Evolutionary conservation across 2,797 vertebrate species (phyloP).

Genomic region (Phrynocephalus guinanensis): DNA sequence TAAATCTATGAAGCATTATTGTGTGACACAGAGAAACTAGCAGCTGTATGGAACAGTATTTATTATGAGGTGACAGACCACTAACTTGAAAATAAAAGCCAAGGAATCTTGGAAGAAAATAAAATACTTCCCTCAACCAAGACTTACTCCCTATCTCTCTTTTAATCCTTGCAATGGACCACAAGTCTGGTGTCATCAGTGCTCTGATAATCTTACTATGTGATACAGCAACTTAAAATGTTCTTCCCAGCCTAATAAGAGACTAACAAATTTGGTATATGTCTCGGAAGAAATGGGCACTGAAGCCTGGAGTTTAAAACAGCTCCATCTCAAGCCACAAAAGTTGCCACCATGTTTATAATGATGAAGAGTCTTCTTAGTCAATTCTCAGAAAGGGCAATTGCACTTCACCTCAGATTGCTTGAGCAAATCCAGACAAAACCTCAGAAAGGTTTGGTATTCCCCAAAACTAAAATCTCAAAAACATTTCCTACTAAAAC

Average conservation of each 20-base stretch:
- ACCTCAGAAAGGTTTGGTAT: background rate
- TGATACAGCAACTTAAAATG: background rate
- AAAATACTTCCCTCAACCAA: background rate
- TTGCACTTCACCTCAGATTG: background rate
- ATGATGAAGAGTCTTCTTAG: no score
- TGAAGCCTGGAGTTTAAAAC: background rate
- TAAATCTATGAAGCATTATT: slow-evolving; percentile 2
- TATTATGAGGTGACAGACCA: background rate
- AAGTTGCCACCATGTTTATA: background rate
- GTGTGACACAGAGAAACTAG: no score
- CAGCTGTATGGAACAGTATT: background rate
- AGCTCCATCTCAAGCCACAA: background rate
- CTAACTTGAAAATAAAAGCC: background rate
- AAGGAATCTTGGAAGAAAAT: background rate
- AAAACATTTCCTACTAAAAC: background rate
- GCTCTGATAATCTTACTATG: background rate
- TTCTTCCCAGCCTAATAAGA: background rate
- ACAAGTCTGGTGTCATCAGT: background rate
- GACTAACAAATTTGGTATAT: background rate
- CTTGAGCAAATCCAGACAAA: background rate
- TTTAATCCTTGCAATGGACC: background rate
- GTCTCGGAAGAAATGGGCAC: no score
- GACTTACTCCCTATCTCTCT: background rate
- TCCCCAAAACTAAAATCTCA: background rate
- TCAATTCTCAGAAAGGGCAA: background rate